A percentile compares a stretch with the other conserved stretches of the same genome.
These are phyloP conservation scores for Mesocricetus auratus DNA, from an alignment of 2,113 vertebrate genomes.

Conservation along the genomic window DNA sequence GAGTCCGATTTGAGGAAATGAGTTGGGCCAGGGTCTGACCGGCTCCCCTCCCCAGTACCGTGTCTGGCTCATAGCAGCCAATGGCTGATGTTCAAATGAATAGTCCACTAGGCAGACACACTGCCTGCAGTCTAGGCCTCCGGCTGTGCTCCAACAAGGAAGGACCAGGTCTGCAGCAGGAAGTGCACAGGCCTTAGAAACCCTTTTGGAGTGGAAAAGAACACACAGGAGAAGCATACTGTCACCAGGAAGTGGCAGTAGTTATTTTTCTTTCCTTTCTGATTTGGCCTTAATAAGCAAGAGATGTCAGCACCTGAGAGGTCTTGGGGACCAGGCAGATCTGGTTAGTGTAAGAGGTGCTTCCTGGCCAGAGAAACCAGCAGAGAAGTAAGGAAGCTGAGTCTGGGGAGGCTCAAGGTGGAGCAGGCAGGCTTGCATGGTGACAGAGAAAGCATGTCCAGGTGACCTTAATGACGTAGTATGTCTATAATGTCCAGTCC, in stretches of 20 bases:
- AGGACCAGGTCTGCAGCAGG: neutral
- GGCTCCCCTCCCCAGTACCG: neutral
- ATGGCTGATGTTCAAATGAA: neutral
- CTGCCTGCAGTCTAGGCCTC: too few species aligned
- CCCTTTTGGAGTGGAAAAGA: neutral
- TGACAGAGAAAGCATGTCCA: neutral
- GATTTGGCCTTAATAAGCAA: neutral
- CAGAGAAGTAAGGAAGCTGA: neutral
- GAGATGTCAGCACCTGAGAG: too few species aligned
- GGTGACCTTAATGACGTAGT: neutral
- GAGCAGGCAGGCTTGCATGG: neutral
- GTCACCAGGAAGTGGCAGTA: too few species aligned
- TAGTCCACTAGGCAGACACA: too few species aligned
- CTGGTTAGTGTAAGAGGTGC: neutral
- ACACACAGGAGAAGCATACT: neutral
- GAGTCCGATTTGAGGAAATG: neutral
- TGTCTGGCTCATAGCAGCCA: neutral
- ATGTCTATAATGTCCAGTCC: neutral
- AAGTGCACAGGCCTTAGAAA: neutral
- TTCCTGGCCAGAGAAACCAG: neutral
- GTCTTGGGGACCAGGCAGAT: too few species aligned
- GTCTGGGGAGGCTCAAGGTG: neutral
- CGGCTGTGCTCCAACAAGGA: neutral
- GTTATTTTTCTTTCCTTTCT: neutral
- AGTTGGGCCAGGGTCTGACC: neutral